Evolutionary conservation across 2,888 invertebrate genomes (phyloP).

Genomic region (Caenorhabditis angaria): DNA sequence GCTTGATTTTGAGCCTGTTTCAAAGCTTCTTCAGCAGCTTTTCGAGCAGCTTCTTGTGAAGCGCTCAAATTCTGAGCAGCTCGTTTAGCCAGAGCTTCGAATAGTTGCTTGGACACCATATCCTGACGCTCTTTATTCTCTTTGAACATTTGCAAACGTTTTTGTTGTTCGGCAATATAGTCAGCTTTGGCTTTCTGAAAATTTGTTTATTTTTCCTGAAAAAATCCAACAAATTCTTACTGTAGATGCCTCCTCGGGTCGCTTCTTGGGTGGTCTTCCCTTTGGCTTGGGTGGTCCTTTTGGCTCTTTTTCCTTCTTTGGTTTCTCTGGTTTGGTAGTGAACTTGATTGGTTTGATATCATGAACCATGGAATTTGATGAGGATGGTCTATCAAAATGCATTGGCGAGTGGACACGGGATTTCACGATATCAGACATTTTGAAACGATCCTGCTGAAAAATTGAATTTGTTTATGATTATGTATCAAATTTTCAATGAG

Average conservation of each 20-base stretch:
- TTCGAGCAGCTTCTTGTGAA: not conserved
- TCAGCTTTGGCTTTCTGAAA: slow-evolving; percentile 22
- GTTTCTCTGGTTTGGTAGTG: slow-evolving; percentile 11
- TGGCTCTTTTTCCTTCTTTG: slow-evolving; percentile 27
- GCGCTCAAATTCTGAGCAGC: not conserved
- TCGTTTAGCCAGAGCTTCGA: not conserved
- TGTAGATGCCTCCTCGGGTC: slow-evolving; percentile 11
- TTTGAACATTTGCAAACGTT: slow-evolving; percentile 11
- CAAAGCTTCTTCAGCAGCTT: slow-evolving; percentile 9
- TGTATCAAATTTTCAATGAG: not conserved
- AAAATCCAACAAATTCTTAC: not conserved
- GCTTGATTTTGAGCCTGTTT: not conserved
- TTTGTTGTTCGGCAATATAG: slow-evolving; percentile 21
- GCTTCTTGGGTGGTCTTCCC: slow-evolving; percentile 41
- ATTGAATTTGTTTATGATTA: not conserved
- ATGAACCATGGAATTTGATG: not conserved
- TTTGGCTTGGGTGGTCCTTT: slow-evolving; percentile 34
- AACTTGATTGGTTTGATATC: slow-evolving; percentile 5
- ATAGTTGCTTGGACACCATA: not conserved
- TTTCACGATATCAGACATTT: slow-evolving; percentile 29
- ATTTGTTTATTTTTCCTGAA: slow-evolving; percentile 11
- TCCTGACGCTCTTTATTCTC: slow-evolving; percentile 21
- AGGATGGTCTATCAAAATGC: slow-evolving; percentile 1
- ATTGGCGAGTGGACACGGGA: slow-evolving; percentile 1
- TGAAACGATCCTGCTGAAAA: not conserved